Conservation (phyloP, 2,888 invertebrate genomes). For the Aspidiotus rigidus region DNA sequence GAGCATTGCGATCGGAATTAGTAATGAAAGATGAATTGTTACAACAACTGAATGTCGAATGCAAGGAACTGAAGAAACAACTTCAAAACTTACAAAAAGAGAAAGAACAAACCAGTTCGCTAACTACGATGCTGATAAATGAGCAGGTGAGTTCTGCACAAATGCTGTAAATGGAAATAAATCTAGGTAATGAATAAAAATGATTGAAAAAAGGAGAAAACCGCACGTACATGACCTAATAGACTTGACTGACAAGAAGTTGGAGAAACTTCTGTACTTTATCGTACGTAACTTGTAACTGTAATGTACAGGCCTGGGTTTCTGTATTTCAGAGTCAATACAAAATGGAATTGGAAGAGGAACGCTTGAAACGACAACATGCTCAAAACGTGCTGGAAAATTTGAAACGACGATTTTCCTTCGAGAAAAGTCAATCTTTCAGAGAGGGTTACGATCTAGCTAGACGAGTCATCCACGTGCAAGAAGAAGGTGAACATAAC, state of each 20-base stretch:
- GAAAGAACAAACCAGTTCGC: conserved; percentile 17
- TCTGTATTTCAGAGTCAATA: conserved; percentile 17
- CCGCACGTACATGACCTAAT: no score
- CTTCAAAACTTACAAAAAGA: conserved; percentile 10
- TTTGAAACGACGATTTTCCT: conserved; percentile 21
- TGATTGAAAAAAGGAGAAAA: no score
- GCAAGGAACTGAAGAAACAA: conserved; percentile 22
- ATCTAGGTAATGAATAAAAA: no score
- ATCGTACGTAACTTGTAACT: background rate
- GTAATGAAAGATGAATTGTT: conserved; percentile 24
- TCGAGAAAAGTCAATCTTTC: conserved; percentile 34
- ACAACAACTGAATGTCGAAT: conserved; percentile 20
- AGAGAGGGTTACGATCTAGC: conserved; percentile 35
- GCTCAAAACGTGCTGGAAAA: conserved; percentile 18
- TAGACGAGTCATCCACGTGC: conserved; percentile 31
- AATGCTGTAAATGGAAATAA: no score
- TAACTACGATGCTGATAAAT: conserved; percentile 17
- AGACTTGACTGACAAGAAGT: background rate
- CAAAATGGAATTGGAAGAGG: conserved; percentile 21
- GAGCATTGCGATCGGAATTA: conserved; percentile 16
- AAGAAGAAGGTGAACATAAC: conserved; percentile 33
- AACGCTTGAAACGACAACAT: conserved; percentile 20
- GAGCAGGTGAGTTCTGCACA: conserved; percentile 12
- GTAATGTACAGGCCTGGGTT: background rate
- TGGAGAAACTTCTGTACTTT: background rate